Conservation (phyloP, 2,797 vertebrate genomes). For the Mustela erminea region DNA sequence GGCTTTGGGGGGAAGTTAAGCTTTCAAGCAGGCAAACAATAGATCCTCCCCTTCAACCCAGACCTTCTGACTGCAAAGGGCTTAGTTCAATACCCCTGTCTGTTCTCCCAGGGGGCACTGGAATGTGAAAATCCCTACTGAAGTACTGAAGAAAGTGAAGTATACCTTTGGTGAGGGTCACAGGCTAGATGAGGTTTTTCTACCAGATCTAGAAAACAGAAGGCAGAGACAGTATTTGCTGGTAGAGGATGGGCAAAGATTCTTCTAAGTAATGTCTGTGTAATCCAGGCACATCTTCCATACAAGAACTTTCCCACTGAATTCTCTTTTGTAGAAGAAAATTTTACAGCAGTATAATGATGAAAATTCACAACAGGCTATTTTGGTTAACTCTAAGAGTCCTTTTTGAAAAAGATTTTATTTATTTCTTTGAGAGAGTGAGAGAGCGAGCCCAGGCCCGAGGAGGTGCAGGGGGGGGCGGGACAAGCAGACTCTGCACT, state of each 20-base stretch:
- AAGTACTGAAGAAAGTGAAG: background rate
- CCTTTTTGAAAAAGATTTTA: background rate
- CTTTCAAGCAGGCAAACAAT: background rate
- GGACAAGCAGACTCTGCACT: background rate
- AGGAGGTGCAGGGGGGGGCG: background rate
- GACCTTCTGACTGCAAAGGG: background rate
- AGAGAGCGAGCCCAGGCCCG: background rate
- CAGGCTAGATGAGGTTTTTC: background rate
- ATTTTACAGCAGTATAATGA: background rate
- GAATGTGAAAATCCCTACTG: background rate
- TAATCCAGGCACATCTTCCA: background rate
- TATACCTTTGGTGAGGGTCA: background rate
- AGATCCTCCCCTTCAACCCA: background rate
- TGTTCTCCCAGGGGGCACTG: background rate
- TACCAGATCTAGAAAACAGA: background rate
- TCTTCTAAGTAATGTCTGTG: background rate
- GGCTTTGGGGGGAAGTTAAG: background rate
- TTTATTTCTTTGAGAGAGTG: background rate
- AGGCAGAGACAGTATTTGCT: background rate
- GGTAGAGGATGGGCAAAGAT: background rate
- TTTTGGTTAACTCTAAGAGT: background rate
- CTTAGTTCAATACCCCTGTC: background rate
- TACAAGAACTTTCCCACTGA: fast-evolving
- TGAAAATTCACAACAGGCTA: background rate
- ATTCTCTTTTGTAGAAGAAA: background rate